Conservation (phyloP, 2,113 vertebrate species). For the Varanus salvator region DNA sequence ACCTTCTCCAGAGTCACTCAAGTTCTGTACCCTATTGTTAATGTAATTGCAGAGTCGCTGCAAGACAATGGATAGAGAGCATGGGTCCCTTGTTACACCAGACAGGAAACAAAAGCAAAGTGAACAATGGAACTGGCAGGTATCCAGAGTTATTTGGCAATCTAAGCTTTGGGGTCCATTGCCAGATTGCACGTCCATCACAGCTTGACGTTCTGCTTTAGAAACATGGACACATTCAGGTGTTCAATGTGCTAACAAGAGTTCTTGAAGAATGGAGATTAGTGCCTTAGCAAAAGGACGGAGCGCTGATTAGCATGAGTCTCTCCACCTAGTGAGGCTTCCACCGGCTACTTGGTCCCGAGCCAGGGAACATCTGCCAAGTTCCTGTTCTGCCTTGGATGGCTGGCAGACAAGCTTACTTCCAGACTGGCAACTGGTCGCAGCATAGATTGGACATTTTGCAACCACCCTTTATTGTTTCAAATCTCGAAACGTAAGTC, state of each 20-base stretch:
- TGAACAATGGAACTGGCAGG: constrained; percentile 56
- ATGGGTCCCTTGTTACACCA: constrained; percentile 58
- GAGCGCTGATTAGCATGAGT: constrained; percentile 53
- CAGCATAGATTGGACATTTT: constrained; percentile 27
- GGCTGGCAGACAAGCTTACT: constrained; percentile 17
- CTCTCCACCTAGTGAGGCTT: constrained; percentile 32
- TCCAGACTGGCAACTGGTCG: neutral
- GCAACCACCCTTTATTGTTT: neutral
- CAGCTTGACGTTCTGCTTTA: constrained; percentile 49
- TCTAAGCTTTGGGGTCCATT: constrained; percentile 14
- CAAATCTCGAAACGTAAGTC: neutral
- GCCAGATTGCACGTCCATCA: constrained; percentile 55
- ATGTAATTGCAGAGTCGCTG: constrained; percentile 54
- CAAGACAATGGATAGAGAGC: constrained; percentile 59
- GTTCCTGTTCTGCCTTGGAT: neutral
- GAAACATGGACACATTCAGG: constrained; percentile 35
- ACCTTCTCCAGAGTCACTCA: constrained; percentile 58
- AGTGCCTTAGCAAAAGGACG: constrained; percentile 51
- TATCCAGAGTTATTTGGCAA: constrained; percentile 68
- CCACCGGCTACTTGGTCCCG: constrained; percentile 32
- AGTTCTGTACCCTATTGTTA: constrained; percentile 56
- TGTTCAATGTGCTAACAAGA: constrained; percentile 43
- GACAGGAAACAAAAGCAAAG: constrained; percentile 51
- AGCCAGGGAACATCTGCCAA: neutral
- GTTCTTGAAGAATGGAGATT: constrained; percentile 51